Conservation (phyloP, 2,113 vertebrate species). For the Phalacrocorax brasilianus region DNA sequence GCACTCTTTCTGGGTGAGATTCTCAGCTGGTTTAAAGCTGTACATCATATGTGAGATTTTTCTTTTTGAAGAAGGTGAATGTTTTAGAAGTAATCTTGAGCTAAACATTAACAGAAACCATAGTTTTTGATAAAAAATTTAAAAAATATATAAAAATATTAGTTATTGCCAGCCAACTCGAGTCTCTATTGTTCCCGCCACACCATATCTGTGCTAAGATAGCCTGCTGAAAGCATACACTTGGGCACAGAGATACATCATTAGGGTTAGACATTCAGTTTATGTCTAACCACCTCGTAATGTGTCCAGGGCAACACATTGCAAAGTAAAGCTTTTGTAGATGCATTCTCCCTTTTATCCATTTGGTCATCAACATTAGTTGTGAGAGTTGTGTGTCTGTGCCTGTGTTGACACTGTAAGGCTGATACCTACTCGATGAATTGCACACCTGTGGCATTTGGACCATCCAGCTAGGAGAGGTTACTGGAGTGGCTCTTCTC, state of each 20-base stretch:
- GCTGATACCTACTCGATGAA: neutral
- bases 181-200: neutral
- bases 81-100: neutral
- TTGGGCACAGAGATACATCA: neutral
- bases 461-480: neutral
- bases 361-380: neutral
- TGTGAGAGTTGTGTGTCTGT: neutral
- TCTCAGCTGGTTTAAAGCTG: neutral
- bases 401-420: neutral
- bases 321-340: neutral
- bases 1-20: neutral
- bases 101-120: neutral
- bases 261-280: neutral
- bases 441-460: neutral
- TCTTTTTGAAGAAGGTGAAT: neutral
- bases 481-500: neutral
- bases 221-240: neutral
- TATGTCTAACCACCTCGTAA: neutral
- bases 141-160: neutral
- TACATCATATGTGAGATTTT: neutral
- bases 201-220: neutral
- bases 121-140: neutral
- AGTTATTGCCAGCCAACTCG: neutral
- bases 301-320: rapidly evolving
- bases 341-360: neutral